Evolutionary conservation across 2,113 vertebrate genomes (phyloP), one percentile per base, ranked within the genome.

Genomic region (Mungos mungo): DNA sequence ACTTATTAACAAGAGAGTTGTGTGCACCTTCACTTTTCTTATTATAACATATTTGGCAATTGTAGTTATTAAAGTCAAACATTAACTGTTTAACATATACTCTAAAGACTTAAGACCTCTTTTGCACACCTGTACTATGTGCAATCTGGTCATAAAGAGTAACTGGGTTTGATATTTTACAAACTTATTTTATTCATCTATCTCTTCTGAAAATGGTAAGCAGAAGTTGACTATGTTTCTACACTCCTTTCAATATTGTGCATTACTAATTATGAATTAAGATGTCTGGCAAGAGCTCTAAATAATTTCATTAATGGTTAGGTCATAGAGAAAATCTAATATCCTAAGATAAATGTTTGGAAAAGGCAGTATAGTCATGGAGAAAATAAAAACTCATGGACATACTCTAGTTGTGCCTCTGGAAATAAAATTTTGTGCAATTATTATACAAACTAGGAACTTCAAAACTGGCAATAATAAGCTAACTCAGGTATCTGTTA

Each of bases 251-350:
- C 16, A 96, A 91, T 33, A 91, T 31, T 88, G 54, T 38, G 2
- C 18, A 60, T 66, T 93, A 65, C 15, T 93, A 47, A 94, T 88
- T 93, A 95, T 19, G 35, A 93, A 94, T 90, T 94, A 92, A 92
- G 65, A 31, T 92, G 18, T 89, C 54, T 89, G 33, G 66, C 15
- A 96, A 68, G 38, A 95, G n/a, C 52, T 88, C 45, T 76, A 85
- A 93, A 84, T 88, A 23, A 69, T 87, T 83, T 80, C 50, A 83
- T 77, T 93, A 95, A 88, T 74, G 33, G 83, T 90, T 92, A 93
- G 23, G 60, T 95, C 66, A 93, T 38, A 97, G 38, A 96, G 38
- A 96, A 93, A 97, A 16, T 89, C 87, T 90, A 96, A 31, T 93
- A 74, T 47, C 25, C 45, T 79, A 97, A 65, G 41, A 91, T 85